phyloP scores from a whole-genome alignment of 2,888 invertebrate genomes.

The Amiota minor region DNA sequence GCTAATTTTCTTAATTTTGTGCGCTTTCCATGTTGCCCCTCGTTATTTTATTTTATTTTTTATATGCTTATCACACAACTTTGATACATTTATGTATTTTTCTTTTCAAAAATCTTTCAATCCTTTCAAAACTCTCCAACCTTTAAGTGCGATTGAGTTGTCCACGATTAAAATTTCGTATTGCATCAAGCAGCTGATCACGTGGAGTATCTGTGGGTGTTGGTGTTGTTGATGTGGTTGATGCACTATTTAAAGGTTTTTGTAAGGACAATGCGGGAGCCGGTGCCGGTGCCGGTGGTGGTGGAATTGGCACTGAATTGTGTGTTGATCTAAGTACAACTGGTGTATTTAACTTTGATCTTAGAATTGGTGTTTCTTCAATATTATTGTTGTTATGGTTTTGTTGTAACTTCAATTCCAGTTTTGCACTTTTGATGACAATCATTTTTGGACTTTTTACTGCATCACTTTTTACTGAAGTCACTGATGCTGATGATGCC shows the following conservation, averaged over 20 bases:
- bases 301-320: slow-evolving; percentile 37
- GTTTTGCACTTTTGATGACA: slow-evolving; percentile 56
- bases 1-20: no score
- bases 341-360: slow-evolving; percentile 24
- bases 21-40: background rate
- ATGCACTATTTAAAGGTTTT: slow-evolving; percentile 45
- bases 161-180: slow-evolving; percentile 79
- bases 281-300: slow-evolving; percentile 53
- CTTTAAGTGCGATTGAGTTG: slow-evolving; percentile 64
- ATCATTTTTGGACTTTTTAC: slow-evolving; percentile 22
- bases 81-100: slow-evolving; percentile 32
- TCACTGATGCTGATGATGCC: background rate
- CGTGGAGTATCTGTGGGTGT: slow-evolving; percentile 76
- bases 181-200: slow-evolving; percentile 81
- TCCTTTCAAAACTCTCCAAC: no score
- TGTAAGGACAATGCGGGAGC: slow-evolving; percentile 68
- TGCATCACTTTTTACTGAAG: no score
- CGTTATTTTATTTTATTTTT: background rate
- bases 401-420: slow-evolving; percentile 57
- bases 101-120: background rate
- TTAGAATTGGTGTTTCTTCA: background rate
- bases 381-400: slow-evolving; percentile 20
- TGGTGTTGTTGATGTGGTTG: slow-evolving; percentile 37
- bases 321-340: slow-evolving; percentile 25
- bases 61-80: slow-evolving; percentile 56